Base-by-base conservation (phyloP, 2,888 invertebrate genomes). In the Drosophila melanosoma region DNA sequence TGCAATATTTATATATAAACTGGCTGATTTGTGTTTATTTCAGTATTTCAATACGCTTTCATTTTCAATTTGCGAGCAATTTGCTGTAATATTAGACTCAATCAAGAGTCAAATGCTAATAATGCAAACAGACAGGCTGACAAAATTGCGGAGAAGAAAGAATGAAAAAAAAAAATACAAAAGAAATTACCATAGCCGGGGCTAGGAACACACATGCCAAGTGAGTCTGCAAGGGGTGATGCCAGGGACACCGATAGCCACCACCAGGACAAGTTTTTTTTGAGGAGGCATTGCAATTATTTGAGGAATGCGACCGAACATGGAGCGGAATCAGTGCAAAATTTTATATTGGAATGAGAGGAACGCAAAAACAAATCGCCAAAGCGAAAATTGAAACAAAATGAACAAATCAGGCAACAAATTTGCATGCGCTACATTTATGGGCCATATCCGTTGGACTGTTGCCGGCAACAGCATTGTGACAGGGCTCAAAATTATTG, bases 401-500 rank as follows among this genome's bases (percentile, higher is more conserved):
- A 90, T 91, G 92, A 91, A 90, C 89, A 92, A 91, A 91, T 92
- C 91, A 91, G 91, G 90, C 91, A 85, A 80, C 86, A 89, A 89
- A 91, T 91, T 92, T 91, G 92, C 91, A 90, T 92, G 84, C 90
- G 92, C 90, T 90, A 86, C 92, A 90, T 91, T 91, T 91, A 90
- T 84, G 79, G 67, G 60, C 53, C 58, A 68, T 64, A 59, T 64
- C 51, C 64, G 26, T 40, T 52, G 38, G 49, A 23, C 40, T 17
- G 33, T 12, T 32, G 26, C 32, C 40, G n/a, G 15, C n/a, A 29
- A 40, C 62, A 48, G 51, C 63, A 29, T 60, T 64, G 59, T 66
- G 74, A 66, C 74, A 66, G 79, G 83, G 86, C 73, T 71, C 81
- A 72, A 71, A 86, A 70, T 79, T 80, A 89, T 85, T 87, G 90